Base-by-base conservation (phyloP, 2,113 vertebrate genomes). In the Xerus inauris region DNA sequence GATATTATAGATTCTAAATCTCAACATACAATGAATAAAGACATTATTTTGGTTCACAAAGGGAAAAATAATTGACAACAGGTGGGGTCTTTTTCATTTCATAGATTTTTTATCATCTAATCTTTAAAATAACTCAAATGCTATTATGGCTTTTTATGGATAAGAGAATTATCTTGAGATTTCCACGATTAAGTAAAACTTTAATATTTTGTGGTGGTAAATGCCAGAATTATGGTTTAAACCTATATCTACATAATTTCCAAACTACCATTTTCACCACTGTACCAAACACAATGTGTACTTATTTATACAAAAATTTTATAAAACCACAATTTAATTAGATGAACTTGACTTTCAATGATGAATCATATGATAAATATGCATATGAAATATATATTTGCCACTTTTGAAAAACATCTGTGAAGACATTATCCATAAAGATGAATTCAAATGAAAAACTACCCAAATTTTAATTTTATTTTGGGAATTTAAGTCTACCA, bases 41-140 rank as follows among this genome's bases (percentile, higher is more conserved):
- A 47, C 1, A 13, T 30, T 95, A 69, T 64, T 83, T 92, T 87
- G 73, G 32, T 35, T 62, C 32, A 35, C 20, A 84, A 67, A 49
- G 5, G 75, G 24, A 82, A 92, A 30, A 28, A 30, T 81, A 83
- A 64, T 16, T 57, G 35, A 84, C 3, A 69, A 22, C 20, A 49
- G 3, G 5, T 57, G 32, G 59, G 2, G 8, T 59, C 35, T 72
- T 91, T 57, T n/a, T 6, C 22, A 79, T 19, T 86, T 95, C 4
- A 42, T 47, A 35, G 51, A 69, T 45, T 96, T 95, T 96, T 89
- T 45, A 54, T 86, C 11, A 82, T 86, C 81, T 87, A 95, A 54
- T 73, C 10, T 76, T 80, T 13, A 51, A n/a, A 86, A 42, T 49
- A 86, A 32, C 13, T n/a, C n/a, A 89, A 49, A 54, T 87, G 51